phyloP scores from a whole-genome alignment of 2,113 vertebrate genomes.

The human region DNA sequence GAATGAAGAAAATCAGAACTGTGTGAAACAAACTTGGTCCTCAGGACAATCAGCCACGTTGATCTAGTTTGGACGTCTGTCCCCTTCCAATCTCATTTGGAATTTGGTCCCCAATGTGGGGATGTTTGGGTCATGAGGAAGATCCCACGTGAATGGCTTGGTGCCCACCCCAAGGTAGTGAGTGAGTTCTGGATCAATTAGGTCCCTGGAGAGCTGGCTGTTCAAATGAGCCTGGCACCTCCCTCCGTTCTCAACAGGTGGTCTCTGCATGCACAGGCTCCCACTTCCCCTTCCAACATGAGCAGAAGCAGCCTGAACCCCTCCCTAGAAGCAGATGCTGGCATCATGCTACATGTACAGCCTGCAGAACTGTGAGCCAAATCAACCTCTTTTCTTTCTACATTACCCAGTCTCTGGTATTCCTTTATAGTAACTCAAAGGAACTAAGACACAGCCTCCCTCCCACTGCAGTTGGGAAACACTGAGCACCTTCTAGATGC shows the following conservation, averaged over 20 bases:
- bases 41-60: neutral
- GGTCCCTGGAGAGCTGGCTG: neutral
- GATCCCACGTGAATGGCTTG: neutral
- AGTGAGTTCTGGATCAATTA: neutral
- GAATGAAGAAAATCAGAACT: neutral
- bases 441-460: neutral
- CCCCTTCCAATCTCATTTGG: neutral
- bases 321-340: neutral
- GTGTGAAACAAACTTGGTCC: neutral
- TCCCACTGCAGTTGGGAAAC: fast-evolving
- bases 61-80: neutral
- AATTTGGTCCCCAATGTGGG: neutral
- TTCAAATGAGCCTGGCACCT: neutral
- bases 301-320: neutral
- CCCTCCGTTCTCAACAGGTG: neutral
- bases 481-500: neutral
- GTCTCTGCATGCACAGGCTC: neutral
- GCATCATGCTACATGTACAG: neutral
- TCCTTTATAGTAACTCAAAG: neutral
- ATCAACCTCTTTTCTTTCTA: neutral
- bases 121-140: neutral
- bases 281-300: neutral
- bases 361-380: neutral
- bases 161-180: neutral
- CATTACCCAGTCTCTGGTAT: neutral